Conservation (phyloP, 2,888 invertebrate genomes). For the Phorcus lineatus region DNA sequence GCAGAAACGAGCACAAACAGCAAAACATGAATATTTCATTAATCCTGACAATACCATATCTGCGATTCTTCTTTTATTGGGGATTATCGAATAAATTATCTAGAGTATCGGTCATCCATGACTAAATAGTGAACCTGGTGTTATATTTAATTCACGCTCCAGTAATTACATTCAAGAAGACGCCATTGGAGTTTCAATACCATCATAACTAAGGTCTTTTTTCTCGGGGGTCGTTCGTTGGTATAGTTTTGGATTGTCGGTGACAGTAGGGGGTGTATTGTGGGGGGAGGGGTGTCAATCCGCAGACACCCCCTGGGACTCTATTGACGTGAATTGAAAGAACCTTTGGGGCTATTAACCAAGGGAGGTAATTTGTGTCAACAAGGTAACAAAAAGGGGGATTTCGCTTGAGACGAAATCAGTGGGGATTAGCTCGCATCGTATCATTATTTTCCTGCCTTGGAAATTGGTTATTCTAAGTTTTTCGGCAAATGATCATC, state of each 20-base stretch:
- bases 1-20: neutral
- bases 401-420: neutral
- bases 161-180: constrained; percentile 1
- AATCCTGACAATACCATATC: constrained; percentile 6
- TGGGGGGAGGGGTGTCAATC: neutral
- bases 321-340: neutral
- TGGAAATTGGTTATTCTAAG: constrained; percentile 4
- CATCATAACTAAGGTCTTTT: neutral
- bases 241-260: too few species aligned
- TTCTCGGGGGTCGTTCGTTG: neutral
- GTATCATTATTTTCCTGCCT: constrained; percentile 18
- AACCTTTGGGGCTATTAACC: neutral
- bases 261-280: neutral
- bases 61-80: neutral
- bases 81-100: constrained; percentile 21
- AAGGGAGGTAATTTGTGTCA: constrained; percentile 23
- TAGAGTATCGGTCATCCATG: neutral
- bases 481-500: neutral
- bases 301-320: constrained; percentile 1
- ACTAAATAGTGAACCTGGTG: constrained; percentile 2
- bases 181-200: neutral
- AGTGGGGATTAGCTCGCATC: constrained; percentile 12
- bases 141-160: neutral
- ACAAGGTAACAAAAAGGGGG: constrained; percentile 13
- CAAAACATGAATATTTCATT: constrained; percentile 18